A percentile compares a stretch with the other conserved stretches of the same genome.
phyloP scores from a whole-genome alignment of 2,888 invertebrate genomes.

The Nowickia ferox region DNA sequence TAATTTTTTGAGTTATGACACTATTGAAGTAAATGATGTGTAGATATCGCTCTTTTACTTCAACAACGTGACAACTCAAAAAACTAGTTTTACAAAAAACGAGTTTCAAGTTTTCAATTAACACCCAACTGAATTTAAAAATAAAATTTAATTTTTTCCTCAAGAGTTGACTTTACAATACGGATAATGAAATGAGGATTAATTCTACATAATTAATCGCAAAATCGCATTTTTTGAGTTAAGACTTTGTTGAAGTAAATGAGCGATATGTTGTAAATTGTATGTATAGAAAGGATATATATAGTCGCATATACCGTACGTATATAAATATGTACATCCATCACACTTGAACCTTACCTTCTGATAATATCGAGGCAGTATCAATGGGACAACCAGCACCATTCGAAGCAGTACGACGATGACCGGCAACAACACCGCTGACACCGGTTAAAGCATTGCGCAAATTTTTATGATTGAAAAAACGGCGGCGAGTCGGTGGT shows the following conservation, averaged over 20 bases:
- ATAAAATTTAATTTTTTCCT: no score
- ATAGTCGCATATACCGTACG: constrained; percentile 14
- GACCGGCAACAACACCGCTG: constrained; percentile 75
- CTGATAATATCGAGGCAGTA: constrained; percentile 80
- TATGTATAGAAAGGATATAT: not conserved
- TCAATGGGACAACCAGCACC: constrained; percentile 83
- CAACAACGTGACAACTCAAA: no score
- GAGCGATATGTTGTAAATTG: constrained; percentile 6
- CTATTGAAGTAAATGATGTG: no score
- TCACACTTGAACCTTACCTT: constrained; percentile 77
- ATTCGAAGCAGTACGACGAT: constrained; percentile 82
- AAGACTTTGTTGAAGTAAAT: no score
- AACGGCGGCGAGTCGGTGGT: constrained; percentile 90
- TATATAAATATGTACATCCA: constrained; percentile 2
- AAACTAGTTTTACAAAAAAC: no score
- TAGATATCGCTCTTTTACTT: no score
- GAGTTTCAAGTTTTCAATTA: no score
- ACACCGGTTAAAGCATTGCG: constrained; percentile 87
- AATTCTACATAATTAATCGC: not conserved
- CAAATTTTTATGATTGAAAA: constrained; percentile 91
- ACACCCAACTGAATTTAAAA: no score
- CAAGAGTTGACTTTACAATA: no score
- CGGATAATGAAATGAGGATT: not conserved
- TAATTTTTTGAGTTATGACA: no score
- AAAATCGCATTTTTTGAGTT: no score